Evolutionary conservation across 2,888 invertebrate genomes (phyloP).

Genomic region (Rhagophthalmus giganteus): DNA sequence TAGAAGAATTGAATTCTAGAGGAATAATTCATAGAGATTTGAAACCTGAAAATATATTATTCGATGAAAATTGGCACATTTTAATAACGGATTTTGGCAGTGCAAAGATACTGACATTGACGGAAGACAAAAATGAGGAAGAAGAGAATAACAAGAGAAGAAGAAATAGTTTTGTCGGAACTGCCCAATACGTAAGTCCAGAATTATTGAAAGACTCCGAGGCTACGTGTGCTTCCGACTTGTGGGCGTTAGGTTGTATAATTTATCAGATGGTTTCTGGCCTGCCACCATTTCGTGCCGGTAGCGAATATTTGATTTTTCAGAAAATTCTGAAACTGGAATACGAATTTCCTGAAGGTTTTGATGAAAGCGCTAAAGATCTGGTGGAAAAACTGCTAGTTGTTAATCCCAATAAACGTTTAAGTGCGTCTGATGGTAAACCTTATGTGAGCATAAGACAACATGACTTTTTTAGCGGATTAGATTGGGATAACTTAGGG

Average conservation of each 20-base stretch:
- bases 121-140: conserved; percentile 41
- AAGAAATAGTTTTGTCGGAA: conserved; percentile 92
- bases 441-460: conserved; percentile 80
- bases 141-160: conserved; percentile 59
- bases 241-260: conserved; percentile 98
- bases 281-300: conserved; percentile 86
- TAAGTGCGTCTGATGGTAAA: conserved; percentile 78
- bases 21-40: conserved; percentile 94
- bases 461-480: conserved; percentile 83
- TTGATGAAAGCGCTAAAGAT: conserved; percentile 83
- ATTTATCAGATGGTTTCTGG: conserved; percentile 97
- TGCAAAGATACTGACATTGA: conserved; percentile 36
- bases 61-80: conserved; percentile 95
- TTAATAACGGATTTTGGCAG: conserved; percentile 93
- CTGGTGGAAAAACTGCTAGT: conserved; percentile 85
- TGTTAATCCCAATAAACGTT: conserved; percentile 74
- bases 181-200: conserved; percentile 98
- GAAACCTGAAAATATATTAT: conserved; percentile 96
- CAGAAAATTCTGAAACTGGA: conserved; percentile 91
- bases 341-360: conserved; percentile 91
- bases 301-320: conserved; percentile 94
- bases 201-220: conserved; percentile 83
- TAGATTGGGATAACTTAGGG: conserved; percentile 81
- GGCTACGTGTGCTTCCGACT: conserved; percentile 78
- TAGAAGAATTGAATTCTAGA: conserved; percentile 87